Evolutionary conservation across 2,797 vertebrate species (phyloP).

Genomic region (Lemur catta): DNA sequence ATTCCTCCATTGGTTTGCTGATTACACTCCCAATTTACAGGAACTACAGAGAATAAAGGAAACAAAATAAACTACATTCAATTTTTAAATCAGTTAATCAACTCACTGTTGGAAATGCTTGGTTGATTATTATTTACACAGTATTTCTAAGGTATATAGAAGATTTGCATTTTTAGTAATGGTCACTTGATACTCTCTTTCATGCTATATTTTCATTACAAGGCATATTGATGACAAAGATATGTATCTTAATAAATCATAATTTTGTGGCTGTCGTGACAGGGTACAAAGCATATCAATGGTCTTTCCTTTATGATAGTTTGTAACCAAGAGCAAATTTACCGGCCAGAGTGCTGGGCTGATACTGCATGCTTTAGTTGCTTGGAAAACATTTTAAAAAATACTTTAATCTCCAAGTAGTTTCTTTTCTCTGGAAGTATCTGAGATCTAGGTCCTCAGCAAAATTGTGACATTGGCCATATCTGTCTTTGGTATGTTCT

Average conservation of each 20-base stretch:
- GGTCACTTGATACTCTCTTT: not conserved
- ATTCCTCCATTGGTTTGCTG: not conserved
- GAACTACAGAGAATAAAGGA: no score
- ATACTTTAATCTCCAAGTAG: not conserved
- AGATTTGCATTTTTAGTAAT: not conserved
- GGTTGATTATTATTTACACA: not conserved
- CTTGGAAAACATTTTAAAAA: slow-evolving; percentile 16
- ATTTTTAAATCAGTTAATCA: not conserved
- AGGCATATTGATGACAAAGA: not conserved
- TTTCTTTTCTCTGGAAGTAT: not conserved
- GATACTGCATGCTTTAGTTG: not conserved
- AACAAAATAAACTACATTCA: not conserved
- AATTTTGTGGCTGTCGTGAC: not conserved
- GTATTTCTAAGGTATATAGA: not conserved
- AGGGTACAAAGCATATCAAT: not conserved
- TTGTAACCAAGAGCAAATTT: not conserved
- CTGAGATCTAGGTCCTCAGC: not conserved
- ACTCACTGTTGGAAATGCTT: not conserved
- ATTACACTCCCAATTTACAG: not conserved
- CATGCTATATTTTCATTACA: not conserved
- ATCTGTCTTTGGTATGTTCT: not conserved
- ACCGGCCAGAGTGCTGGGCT: not conserved
- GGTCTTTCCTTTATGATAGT: not conserved
- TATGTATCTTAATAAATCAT: not conserved
- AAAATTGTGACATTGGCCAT: not conserved